A percentile compares a stretch with the other conserved stretches of the same genome.
phyloP scores from a whole-genome alignment of 2,113 vertebrate species.

The Aptenodytes patagonicus region DNA sequence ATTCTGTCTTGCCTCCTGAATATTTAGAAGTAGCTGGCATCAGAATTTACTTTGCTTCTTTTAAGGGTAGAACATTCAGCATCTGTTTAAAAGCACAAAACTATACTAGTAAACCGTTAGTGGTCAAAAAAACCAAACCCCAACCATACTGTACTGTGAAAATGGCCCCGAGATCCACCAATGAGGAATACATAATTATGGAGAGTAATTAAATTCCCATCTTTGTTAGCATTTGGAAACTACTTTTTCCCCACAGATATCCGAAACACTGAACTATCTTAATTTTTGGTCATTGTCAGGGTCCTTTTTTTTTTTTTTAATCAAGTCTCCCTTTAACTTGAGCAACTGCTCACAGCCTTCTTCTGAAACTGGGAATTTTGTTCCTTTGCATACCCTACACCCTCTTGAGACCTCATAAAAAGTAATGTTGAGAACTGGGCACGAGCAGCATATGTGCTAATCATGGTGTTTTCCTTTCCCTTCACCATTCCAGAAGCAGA shows the following conservation, averaged over 20 bases:
- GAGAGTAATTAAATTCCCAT: slow-evolving; percentile 51
- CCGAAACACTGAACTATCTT: background rate
- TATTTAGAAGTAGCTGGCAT: background rate
- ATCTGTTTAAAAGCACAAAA: background rate
- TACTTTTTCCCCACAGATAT: background rate
- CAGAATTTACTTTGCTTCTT: background rate
- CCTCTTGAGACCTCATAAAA: background rate
- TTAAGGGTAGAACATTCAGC: background rate
- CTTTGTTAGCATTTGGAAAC: background rate
- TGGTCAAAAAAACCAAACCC: background rate
- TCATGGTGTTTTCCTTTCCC: background rate
- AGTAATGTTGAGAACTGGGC: background rate
- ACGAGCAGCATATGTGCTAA: background rate
- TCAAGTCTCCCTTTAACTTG: background rate
- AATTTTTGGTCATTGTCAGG: background rate
- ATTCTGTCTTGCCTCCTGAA: background rate
- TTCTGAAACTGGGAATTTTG: background rate
- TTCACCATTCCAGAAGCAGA: background rate
- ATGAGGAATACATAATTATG: slow-evolving; percentile 22
- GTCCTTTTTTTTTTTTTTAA: too few relatives aligned
- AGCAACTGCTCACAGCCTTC: background rate
- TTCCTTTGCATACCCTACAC: background rate
- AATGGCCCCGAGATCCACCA: background rate
- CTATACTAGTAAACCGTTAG: background rate
- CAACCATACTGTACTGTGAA: background rate